Evolutionary conservation across 2,888 invertebrate species (phyloP), one percentile per base, ranked within the genome.

Genomic region (Axea sp.): DNA sequence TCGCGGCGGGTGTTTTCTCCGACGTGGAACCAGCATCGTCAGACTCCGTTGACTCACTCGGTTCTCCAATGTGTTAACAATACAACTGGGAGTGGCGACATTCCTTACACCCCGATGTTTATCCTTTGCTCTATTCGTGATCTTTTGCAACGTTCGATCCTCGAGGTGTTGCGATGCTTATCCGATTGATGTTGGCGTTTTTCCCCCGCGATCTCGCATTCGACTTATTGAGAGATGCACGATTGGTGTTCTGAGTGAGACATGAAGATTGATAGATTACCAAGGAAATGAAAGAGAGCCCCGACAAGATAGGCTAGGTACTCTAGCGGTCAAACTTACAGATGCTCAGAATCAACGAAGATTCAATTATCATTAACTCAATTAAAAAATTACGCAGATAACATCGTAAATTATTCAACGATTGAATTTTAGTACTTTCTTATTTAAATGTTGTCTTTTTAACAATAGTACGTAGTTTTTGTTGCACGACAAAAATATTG

Each of bases 211-310:
- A 43, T 69, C 51, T 33, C 30, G 45, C 37, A 33, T 35, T 55
- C 55, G 62, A 71, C 62, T 62, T 62, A 62, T 55, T 57, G 55
- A 55, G 62, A 71, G 55, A 71, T 39, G 62, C 47, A 19, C 62
- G 62, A 71, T 64, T 64, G 39, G 47, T 64, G 62, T 71, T 47
- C 47, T 49, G 55, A 55, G 39, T 62, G 43, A 71, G 55, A 71
- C 71, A 62, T 49, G 62, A 62, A 62, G 71, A 71, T 62, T 71
- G 71, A 71, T 55, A 71, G 62, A 71, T 55, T 62, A 49, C 49
- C 39, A 6, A 8, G 15, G 22, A 35, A 35, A 60, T 37, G 51
- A 69, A 57, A 67, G 51, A 43, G 49, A 41, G 3, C 22, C 12
- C 43, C 31, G 33, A 17, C 6, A 1, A 22, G 59, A 49, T 41